These are phyloP conservation scores for Drosophila ficusphila DNA, from an alignment of 1,140 invertebrate species.

Conservation along the genomic window DNA sequence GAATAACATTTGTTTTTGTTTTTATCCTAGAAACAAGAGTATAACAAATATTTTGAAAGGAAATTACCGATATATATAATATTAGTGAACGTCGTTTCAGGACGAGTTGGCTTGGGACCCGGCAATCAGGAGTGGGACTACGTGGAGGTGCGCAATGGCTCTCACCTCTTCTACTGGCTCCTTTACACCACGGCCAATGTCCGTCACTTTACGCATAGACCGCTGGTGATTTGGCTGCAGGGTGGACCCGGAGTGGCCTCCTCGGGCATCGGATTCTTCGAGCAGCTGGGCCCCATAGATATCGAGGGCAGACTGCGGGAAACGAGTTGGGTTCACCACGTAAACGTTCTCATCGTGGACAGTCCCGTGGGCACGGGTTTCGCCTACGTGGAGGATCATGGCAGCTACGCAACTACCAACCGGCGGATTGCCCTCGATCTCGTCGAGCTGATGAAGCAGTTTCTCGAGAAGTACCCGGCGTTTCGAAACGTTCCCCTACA, in stretches of 20 bases:
- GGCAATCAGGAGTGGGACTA: slow-evolving; percentile 89
- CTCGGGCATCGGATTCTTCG: slow-evolving; percentile 91
- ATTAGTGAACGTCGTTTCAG: slow-evolving; percentile 24
- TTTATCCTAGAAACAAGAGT: too few relatives aligned
- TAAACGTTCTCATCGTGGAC: slow-evolving; percentile 94
- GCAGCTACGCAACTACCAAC: slow-evolving; percentile 87
- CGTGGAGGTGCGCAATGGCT: slow-evolving; percentile 88
- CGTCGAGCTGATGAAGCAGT: slow-evolving; percentile 88
- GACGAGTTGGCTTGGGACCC: slow-evolving; percentile 84
- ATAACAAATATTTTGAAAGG: too few relatives aligned
- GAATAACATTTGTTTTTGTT: too few relatives aligned
- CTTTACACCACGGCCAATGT: slow-evolving; percentile 89
- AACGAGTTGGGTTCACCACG: slow-evolving; percentile 90
- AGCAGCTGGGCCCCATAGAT: slow-evolving; percentile 90
- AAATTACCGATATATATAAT: too few relatives aligned
- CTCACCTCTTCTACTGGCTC: slow-evolving; percentile 94
- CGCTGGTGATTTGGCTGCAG: slow-evolving; percentile 92
- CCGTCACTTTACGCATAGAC: slow-evolving; percentile 86
- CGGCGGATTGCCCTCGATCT: slow-evolving; percentile 91
- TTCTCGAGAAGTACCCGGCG: slow-evolving; percentile 87
- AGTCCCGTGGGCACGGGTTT: slow-evolving; percentile 95
- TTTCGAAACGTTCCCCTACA: slow-evolving; percentile 91
- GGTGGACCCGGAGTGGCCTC: slow-evolving; percentile 91
- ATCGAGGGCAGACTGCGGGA: slow-evolving; percentile 87
- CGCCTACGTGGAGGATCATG: slow-evolving; percentile 89